These are phyloP conservation scores for Falco berigora DNA, from an alignment of 2,797 vertebrate species.

Conservation along the genomic window DNA sequence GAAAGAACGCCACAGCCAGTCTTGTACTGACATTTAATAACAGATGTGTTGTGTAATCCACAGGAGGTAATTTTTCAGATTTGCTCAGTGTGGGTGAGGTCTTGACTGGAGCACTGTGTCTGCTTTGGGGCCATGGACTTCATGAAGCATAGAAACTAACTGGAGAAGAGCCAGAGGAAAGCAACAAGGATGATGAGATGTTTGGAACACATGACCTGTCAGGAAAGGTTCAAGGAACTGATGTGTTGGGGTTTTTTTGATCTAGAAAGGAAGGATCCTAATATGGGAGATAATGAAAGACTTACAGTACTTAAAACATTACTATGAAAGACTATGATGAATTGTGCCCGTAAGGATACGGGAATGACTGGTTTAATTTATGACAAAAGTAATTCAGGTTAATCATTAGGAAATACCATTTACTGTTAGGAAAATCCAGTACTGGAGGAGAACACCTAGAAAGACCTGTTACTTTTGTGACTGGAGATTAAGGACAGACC, in stretches of 20 bases:
- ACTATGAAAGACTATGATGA: neutral
- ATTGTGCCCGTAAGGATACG: neutral
- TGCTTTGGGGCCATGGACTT: neutral
- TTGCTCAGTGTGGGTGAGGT: neutral
- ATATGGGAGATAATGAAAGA: neutral
- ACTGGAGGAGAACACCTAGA: neutral
- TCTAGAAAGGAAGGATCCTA: neutral
- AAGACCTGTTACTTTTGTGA: neutral
- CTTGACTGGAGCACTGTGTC: neutral
- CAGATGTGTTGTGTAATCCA: neutral
- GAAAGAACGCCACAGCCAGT: neutral
- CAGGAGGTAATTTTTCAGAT: neutral
- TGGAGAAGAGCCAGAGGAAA: neutral
- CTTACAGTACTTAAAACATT: neutral
- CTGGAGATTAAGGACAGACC: neutral
- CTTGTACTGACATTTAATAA: neutral
- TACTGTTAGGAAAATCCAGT: neutral
- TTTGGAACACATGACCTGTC: neutral
- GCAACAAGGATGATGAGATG: neutral
- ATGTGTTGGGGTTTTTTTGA: neutral
- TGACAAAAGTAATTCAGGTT: neutral
- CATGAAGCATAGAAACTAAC: neutral
- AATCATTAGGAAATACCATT: neutral
- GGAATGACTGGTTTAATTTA: neutral
- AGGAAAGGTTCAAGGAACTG: neutral